Conservation (phyloP, 2,797 vertebrate species). For the Anguilla megastoma region DNA sequence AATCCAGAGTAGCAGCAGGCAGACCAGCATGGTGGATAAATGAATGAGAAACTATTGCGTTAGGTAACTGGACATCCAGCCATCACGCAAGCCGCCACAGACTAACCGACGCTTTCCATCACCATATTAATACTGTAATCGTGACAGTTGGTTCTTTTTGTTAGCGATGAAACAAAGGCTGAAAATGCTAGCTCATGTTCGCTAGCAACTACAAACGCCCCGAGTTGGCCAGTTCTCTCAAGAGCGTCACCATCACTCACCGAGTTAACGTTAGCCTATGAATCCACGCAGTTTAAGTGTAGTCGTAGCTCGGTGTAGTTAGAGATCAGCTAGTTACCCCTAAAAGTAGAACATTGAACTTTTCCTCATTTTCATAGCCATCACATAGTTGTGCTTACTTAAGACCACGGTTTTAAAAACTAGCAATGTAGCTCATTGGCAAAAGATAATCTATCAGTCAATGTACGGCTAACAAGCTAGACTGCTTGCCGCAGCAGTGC, state of each 20-base stretch:
- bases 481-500: not conserved
- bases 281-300: not conserved
- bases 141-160: not conserved
- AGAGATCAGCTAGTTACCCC: not conserved
- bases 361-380: not conserved
- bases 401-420: not conserved
- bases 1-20: not conserved
- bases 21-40: not conserved
- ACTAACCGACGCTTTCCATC: not conserved
- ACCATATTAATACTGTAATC: not conserved
- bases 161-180: slow-evolving; percentile 10
- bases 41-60: not conserved
- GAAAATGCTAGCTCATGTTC: not conserved
- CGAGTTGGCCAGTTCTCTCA: not conserved
- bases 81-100: not conserved
- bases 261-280: slow-evolving; percentile 2
- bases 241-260: not conserved
- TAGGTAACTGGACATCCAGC: not conserved
- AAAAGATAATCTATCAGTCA: not conserved
- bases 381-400: not conserved
- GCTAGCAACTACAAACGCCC: not conserved
- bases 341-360: not conserved
- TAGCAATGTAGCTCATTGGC: not conserved
- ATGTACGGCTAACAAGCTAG: not conserved
- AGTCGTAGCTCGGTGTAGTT: not conserved